Evolutionary conservation across 2,888 invertebrate species (phyloP).

Genomic region (Congeria kusceri): DNA sequence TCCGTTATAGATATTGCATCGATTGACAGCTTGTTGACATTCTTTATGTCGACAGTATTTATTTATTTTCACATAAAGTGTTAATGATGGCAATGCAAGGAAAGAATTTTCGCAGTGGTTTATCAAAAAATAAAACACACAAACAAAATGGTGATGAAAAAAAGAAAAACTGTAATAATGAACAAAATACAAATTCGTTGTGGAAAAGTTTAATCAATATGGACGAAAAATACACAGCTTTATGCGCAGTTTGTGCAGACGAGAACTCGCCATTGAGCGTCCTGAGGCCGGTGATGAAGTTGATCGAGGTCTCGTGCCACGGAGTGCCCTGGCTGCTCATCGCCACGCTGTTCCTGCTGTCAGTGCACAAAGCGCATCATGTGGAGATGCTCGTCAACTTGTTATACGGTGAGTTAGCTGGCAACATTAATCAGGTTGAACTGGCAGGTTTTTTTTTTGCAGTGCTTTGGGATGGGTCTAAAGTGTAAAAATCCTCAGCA

Average conservation of each 20-base stretch:
- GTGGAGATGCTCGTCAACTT: constrained; percentile 95
- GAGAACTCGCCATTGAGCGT: constrained; percentile 68
- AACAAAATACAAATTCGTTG: not conserved
- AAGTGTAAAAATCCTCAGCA: no score
- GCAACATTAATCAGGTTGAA: not conserved
- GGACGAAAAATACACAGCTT: constrained; percentile 67
- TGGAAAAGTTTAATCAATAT: constrained; percentile 41
- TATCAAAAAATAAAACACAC: constrained; percentile 18
- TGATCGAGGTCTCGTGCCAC: constrained; percentile 92
- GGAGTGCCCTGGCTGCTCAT: constrained; percentile 94
- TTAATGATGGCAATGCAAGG: no score
- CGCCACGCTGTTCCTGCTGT: constrained; percentile 92
- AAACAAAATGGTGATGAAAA: not conserved
- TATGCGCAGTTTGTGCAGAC: constrained; percentile 76
- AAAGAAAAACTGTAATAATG: not conserved
- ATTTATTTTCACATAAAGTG: no score
- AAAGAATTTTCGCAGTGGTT: no score
- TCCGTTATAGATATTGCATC: constrained; percentile 58
- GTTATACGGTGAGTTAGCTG: constrained; percentile 89
- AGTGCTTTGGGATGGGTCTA: no score
- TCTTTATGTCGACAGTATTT: not conserved
- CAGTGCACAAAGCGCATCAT: constrained; percentile 89
- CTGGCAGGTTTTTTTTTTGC: no score
- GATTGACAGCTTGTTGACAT: constrained; percentile 10
- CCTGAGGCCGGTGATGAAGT: constrained; percentile 86